Evolutionary conservation across 2,113 vertebrate species (phyloP).

Genomic region (Ceuthmochares aereus): DNA sequence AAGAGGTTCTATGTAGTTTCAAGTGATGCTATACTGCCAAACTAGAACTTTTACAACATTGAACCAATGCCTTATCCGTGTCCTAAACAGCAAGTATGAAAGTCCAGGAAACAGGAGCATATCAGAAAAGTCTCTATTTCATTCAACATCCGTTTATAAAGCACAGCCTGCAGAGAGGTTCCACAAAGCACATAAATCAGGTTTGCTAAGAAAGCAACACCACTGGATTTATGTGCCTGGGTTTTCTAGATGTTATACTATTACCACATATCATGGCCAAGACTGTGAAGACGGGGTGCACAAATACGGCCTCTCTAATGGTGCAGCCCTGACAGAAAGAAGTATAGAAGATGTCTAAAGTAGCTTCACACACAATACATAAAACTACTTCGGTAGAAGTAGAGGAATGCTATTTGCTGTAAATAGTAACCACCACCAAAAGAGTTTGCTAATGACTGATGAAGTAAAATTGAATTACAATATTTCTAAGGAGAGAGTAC

Average conservation of each 20-base stretch:
- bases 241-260: background rate
- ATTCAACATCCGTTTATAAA: background rate
- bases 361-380: background rate
- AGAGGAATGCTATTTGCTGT: background rate
- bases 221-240: background rate
- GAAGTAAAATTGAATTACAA: background rate
- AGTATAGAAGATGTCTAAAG: background rate
- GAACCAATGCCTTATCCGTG: background rate
- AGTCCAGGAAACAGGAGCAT: background rate
- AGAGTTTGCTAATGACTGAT: background rate
- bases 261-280: background rate
- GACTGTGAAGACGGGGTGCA: background rate
- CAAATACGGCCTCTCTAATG: background rate
- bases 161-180: background rate
- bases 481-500: background rate
- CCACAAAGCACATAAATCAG: background rate
- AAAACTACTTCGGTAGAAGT: background rate
- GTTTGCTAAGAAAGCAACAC: background rate
- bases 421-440: background rate
- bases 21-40: background rate
- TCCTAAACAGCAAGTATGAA: background rate
- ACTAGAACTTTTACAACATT: background rate
- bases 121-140: background rate
- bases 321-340: background rate
- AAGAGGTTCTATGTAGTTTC: background rate